Percentiles rank a stretch among this genome's conserved stretches.
Conservation (phyloP, 2,113 vertebrate genomes). For the Nothoprocta perdicaria region DNA sequence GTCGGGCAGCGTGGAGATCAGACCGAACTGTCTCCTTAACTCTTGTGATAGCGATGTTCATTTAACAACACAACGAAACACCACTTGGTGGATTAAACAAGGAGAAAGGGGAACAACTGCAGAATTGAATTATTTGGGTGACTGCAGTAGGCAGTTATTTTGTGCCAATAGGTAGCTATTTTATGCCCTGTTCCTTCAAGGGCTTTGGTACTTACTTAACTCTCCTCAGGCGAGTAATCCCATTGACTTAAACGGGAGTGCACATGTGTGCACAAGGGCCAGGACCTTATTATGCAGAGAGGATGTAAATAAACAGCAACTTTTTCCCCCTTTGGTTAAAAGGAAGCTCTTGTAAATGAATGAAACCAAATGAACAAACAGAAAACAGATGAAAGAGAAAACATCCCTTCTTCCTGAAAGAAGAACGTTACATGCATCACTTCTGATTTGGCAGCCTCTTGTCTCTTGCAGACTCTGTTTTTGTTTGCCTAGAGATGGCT, state of each 20-base stretch:
- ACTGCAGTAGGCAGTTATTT: neutral
- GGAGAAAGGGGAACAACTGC: neutral
- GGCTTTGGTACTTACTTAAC: conserved; percentile 3
- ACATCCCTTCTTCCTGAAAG: conserved; percentile 26
- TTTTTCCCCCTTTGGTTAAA: neutral
- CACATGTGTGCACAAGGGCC: neutral
- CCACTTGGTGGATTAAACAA: neutral
- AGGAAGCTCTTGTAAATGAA: conserved; percentile 34
- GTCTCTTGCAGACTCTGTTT: conserved; percentile 59
- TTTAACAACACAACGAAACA: neutral
- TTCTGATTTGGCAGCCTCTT: conserved; percentile 69
- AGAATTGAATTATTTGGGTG: neutral
- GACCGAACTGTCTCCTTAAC: conserved; percentile 33
- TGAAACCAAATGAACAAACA: conserved; percentile 25
- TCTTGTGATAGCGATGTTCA: neutral
- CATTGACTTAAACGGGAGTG: conserved; percentile 26
- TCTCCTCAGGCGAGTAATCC: conserved; percentile 22
- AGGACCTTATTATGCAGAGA: conserved; percentile 13
- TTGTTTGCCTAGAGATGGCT: conserved; percentile 66
- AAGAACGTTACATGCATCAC: conserved; percentile 60
- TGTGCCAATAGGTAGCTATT: neutral
- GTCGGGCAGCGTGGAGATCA: neutral
- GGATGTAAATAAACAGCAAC: conserved; percentile 10
- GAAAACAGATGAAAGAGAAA: conserved; percentile 52
- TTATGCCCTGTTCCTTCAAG: neutral